These are phyloP conservation scores for Dendrolimus pini DNA, from an alignment of 2,888 invertebrate species.

Conservation along the genomic window DNA sequence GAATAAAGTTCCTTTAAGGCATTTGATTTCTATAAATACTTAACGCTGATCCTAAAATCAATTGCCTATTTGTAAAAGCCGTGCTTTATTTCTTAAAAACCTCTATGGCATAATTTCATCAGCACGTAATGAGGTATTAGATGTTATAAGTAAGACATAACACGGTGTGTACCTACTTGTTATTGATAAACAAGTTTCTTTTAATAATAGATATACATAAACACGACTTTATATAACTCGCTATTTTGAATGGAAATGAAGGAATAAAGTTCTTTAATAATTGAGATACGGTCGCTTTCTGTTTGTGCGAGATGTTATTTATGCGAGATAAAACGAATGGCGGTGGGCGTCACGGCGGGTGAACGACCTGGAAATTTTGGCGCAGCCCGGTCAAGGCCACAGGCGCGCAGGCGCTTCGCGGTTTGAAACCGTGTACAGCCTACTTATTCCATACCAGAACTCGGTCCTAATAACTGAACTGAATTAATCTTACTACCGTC, in stretches of 20 bases:
- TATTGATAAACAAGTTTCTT: slow-evolving; percentile 70
- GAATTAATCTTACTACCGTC: neutral
- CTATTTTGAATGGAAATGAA: slow-evolving; percentile 14
- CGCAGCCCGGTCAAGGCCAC: slow-evolving; percentile 76
- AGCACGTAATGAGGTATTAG: slow-evolving; percentile 21
- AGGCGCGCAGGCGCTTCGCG: slow-evolving; percentile 45
- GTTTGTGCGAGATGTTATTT: slow-evolving; percentile 39
- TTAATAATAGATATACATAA: slow-evolving; percentile 56
- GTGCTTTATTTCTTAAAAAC: too few species aligned
- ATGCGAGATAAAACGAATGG: slow-evolving; percentile 66
- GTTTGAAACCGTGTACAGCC: slow-evolving; percentile 6
- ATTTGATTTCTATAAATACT: too few species aligned
- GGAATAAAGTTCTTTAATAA: slow-evolving; percentile 23
- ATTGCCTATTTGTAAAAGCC: too few species aligned
- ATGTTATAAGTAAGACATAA: slow-evolving; percentile 20
- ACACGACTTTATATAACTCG: slow-evolving; percentile 62
- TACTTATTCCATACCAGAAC: neutral
- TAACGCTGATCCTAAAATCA: too few species aligned
- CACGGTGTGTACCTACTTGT: slow-evolving; percentile 35
- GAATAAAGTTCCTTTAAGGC: too few species aligned
- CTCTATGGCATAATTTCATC: neutral
- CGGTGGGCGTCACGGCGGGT: slow-evolving; percentile 64
- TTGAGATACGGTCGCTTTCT: slow-evolving; percentile 29
- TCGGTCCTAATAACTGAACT: neutral
- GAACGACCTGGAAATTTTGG: slow-evolving; percentile 74